Evolutionary conservation across 2,113 vertebrate species (phyloP), one percentile per base, ranked within the genome.

Genomic region (Bufo bufo): DNA sequence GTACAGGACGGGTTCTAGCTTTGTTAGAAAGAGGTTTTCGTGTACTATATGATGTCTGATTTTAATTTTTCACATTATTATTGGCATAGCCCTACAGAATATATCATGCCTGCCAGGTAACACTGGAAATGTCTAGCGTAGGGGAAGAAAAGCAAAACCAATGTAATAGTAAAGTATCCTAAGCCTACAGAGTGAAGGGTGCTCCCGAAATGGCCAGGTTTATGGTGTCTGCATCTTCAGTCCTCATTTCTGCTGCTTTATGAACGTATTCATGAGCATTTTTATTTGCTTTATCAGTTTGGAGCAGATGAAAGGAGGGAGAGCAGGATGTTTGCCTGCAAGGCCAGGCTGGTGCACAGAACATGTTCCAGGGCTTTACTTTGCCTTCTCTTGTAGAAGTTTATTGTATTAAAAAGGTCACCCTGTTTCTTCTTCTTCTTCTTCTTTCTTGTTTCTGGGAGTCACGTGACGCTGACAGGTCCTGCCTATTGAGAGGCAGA

Each of bases 391-490:
- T 13, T 87, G 78, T 82, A 82, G 92, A 75, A 94, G 92, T 95
- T 95, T 95, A 92, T 93, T 94, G 95, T 93, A 93, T 91, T 92
- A 93, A 88, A 89, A 84, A 84, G 63, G 82, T 63, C 58, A 63
- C 77, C 47, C 33, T 87, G 58, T 77, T 63, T 63, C 54, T 85
- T 85, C 58, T 77, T 85, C 56, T 85, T n/a, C n/a, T n/a, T 20
- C 82, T 66, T 65, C 49, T 50, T 72, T 74, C 45, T 56, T 85
- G 94, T 69, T 94, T 92, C 77, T 90, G 92, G 71, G 90, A 13
- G 89, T 96, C 96, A 97, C 95, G 94, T 97, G 96, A 96, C 91
- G 92, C 90, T 93, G 94, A 95, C 93, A 94, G 94, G 95, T 95
- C 95, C 96, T 95, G 95, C 94, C 93, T 95, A 94, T 95, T 94